Evolutionary conservation across 2,888 invertebrate species (phyloP).

Genomic region (Heteropelma amictum): DNA sequence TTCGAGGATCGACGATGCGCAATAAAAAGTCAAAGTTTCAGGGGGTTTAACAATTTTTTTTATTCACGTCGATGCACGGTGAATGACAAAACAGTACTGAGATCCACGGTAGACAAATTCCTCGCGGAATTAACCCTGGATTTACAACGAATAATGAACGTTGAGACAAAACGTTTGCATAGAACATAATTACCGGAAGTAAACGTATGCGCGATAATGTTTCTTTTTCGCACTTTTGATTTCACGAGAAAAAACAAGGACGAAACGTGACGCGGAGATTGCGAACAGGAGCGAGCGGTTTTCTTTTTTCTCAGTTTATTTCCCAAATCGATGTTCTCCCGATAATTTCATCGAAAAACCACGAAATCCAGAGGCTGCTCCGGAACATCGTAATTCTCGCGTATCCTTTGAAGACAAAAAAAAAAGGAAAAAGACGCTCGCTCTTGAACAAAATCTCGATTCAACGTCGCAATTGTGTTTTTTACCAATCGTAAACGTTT

Average conservation of each 20-base stretch:
- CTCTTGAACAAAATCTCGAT: constrained; percentile 6
- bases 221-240: constrained; percentile 11
- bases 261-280: background rate
- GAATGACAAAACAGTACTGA: constrained; percentile 68
- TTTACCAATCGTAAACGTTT: constrained; percentile 28
- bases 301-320: background rate
- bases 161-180: constrained; percentile 16
- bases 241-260: background rate
- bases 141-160: constrained; percentile 22
- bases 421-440: background rate
- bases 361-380: constrained; percentile 33
- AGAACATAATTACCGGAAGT: background rate
- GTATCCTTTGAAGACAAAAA: background rate
- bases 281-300: background rate
- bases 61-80: constrained; percentile 67
- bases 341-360: background rate
- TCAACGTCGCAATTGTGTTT: constrained; percentile 15
- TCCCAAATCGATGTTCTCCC: background rate
- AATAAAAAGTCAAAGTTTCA: constrained; percentile 50
- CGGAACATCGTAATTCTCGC: background rate
- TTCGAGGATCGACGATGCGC: too few relatives aligned
- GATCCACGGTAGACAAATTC: constrained; percentile 8
- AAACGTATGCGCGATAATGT: constrained; percentile 22
- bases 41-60: constrained; percentile 70
- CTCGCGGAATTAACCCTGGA: constrained; percentile 2